Evolutionary conservation across 2,888 invertebrate species (phyloP).

Genomic region (Blera fallax): DNA sequence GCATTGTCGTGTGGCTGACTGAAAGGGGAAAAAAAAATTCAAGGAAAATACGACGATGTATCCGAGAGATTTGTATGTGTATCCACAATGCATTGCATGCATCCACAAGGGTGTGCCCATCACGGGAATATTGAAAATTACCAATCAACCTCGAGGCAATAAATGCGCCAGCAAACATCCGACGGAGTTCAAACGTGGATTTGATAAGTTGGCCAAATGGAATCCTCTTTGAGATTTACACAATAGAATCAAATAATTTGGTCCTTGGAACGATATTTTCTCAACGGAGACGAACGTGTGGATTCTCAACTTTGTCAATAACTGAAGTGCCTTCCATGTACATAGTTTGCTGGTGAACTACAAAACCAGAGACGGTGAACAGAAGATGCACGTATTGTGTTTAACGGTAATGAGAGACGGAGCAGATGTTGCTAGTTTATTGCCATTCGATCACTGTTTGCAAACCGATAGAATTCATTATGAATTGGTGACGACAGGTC

Average conservation of each 20-base stretch:
- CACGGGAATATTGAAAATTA: conserved; percentile 69
- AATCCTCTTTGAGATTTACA: conserved; percentile 1
- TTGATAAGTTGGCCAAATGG: conserved; percentile 50
- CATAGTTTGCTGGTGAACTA: background rate
- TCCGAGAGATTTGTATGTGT: conserved; percentile 2
- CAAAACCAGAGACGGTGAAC: background rate
- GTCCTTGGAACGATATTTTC: conserved; percentile 23
- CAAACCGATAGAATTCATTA: too few species aligned
- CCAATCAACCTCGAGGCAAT: conserved; percentile 63
- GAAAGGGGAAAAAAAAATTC: conserved; percentile 4
- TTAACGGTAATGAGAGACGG: background rate
- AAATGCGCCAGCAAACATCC: conserved; percentile 51
- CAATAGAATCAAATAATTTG: conserved; percentile 43
- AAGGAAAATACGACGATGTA: conserved; percentile 7
- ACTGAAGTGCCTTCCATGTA: background rate
- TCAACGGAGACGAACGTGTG: conserved; percentile 2
- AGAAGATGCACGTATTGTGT: background rate
- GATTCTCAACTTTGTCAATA: conserved; percentile 11
- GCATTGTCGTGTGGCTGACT: conserved; percentile 60
- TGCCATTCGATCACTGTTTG: too few species aligned
- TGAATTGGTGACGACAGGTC: too few species aligned
- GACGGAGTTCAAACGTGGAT: conserved; percentile 38
- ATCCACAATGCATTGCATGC: conserved; percentile 27
- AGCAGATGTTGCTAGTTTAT: background rate
- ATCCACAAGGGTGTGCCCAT: conserved; percentile 42